A percentile compares a stretch with the other conserved stretches of the same genome.
phyloP scores from a whole-genome alignment of 2,888 invertebrate genomes.

The Coecobrya sp. region DNA sequence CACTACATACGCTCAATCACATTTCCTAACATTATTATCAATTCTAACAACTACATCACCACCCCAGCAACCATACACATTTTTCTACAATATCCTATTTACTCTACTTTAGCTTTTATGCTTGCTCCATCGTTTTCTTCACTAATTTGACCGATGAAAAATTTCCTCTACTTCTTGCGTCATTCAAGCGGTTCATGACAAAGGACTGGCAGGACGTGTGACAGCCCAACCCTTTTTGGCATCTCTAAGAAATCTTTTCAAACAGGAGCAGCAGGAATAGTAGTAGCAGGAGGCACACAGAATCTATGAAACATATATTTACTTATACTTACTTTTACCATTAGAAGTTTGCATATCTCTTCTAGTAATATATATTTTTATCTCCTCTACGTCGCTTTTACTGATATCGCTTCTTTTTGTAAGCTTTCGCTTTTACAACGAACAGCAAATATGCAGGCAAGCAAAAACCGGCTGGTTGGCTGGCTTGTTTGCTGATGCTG shows the following conservation, averaged over 20 bases:
- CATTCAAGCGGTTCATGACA: slow-evolving; percentile 85
- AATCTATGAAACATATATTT: too few species aligned
- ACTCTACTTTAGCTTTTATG: slow-evolving; percentile 12
- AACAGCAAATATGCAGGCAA: slow-evolving; percentile 11
- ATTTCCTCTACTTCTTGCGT: slow-evolving; percentile 82
- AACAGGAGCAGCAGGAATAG: slow-evolving; percentile 42
- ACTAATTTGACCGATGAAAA: slow-evolving; percentile 85
- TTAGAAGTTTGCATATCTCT: too few species aligned
- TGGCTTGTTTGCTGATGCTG: slow-evolving; percentile 67
- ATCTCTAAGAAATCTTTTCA: slow-evolving; percentile 69
- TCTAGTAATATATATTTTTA: slow-evolving; percentile 15
- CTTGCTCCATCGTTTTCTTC: slow-evolving; percentile 72
- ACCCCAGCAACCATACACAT: background rate
- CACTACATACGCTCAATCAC: too few species aligned
- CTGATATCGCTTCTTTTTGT: background rate
- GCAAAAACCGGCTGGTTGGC: slow-evolving; percentile 61
- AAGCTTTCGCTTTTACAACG: slow-evolving; percentile 23
- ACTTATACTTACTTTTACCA: too few species aligned
- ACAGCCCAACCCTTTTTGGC: slow-evolving; percentile 84
- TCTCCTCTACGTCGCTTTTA: background rate
- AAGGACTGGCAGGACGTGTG: slow-evolving; percentile 83
- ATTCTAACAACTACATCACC: too few species aligned
- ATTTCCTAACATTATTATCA: slow-evolving; percentile 46
- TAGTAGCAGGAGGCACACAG: slow-evolving; percentile 18
- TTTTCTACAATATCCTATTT: slow-evolving; percentile 23